phyloP scores from a whole-genome alignment of 2,113 vertebrate species.

The Electrona antarctica region DNA sequence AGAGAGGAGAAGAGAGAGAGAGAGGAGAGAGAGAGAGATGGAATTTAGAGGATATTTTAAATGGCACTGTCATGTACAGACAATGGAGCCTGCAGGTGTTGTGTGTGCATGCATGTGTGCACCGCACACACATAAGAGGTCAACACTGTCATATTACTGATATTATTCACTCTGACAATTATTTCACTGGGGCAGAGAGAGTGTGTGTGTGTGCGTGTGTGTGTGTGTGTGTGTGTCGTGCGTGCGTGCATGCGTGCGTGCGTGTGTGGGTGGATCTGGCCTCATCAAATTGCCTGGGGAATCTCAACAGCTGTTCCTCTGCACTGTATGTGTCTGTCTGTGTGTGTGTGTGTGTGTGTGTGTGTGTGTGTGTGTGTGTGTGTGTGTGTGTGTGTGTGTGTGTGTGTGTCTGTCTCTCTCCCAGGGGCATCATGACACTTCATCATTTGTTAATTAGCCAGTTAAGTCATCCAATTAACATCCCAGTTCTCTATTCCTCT shows the following conservation, averaged over 20 bases:
- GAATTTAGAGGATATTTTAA: neutral
- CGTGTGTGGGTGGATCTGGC: constrained; percentile 23
- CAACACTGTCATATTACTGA: no score
- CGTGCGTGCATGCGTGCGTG: neutral
- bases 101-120: neutral
- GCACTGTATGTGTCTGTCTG: constrained; percentile 4
- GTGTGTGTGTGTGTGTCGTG: no score
- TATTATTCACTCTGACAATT: no score
- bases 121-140: neutral
- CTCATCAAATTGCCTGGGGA: constrained; percentile 42
- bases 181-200: no score
- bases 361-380: neutral
- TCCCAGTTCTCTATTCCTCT: constrained; percentile 49
- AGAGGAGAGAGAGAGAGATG: neutral
- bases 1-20: no score
- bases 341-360: constrained; percentile 6
- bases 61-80: neutral
- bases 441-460: constrained; percentile 70
- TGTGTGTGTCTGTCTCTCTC: neutral
- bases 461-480: constrained; percentile 70
- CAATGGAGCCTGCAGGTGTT: neutral
- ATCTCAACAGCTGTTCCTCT: constrained; percentile 54
- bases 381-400: neutral
- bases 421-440: constrained; percentile 62
- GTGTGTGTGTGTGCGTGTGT: no score